phyloP scores from a whole-genome alignment of 2,888 invertebrate genomes.

The Noctua pronuba region DNA sequence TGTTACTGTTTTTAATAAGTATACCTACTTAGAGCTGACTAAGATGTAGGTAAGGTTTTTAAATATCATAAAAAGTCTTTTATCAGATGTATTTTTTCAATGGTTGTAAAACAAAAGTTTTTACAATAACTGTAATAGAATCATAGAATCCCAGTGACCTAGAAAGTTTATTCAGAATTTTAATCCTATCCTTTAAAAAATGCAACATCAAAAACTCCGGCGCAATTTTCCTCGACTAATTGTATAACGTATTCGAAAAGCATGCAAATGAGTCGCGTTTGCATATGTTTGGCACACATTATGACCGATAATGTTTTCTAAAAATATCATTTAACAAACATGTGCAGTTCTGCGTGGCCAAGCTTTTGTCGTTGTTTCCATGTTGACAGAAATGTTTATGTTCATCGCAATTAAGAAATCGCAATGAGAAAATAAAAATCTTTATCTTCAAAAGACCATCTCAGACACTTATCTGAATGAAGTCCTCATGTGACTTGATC shows the following conservation, averaged over 20 bases:
- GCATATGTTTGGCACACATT: slow-evolving; percentile 66
- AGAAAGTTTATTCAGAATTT: not conserved
- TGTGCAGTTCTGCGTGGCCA: slow-evolving; percentile 48
- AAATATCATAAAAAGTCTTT: not conserved
- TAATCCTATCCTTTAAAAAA: not conserved
- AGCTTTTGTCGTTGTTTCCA: slow-evolving; percentile 24
- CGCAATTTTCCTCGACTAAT: slow-evolving; percentile 50
- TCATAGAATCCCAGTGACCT: not conserved
- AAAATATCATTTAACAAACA: slow-evolving; percentile 55
- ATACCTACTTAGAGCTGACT: not conserved
- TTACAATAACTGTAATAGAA: not conserved
- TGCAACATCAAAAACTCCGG: slow-evolving; percentile 27
- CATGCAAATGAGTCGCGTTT: slow-evolving; percentile 59
- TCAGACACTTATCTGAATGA: no score
- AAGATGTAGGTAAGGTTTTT: not conserved
- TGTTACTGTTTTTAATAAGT: not conserved
- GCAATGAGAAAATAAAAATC: no score
- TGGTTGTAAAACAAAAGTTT: not conserved
- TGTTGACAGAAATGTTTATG: not conserved
- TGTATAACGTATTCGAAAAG: slow-evolving; percentile 54
- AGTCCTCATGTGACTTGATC: no score
- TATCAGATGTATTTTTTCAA: not conserved
- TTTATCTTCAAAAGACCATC: no score
- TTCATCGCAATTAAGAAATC: slow-evolving; percentile 7
- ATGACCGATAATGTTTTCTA: slow-evolving; percentile 58